These are phyloP conservation scores for Rhinolophus ferrumequinum DNA, from an alignment of 2,113 vertebrate species.

Conservation along the genomic window DNA sequence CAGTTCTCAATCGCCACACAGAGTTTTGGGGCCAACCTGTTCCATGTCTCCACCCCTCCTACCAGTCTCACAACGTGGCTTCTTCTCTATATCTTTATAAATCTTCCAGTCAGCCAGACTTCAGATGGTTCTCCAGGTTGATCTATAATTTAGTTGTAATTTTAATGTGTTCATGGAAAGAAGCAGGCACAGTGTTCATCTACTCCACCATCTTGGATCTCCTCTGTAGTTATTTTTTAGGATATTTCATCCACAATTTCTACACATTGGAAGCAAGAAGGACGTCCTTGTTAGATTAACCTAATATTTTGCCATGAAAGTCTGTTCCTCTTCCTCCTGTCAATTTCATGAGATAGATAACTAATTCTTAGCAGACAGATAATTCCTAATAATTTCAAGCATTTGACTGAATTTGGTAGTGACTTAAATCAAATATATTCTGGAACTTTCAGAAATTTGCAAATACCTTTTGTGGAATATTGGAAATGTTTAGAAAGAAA, in stretches of 20 bases:
- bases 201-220: too few relatives aligned
- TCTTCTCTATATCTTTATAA: too few relatives aligned
- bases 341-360: not conserved
- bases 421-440: not conserved
- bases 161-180: too few relatives aligned
- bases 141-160: too few relatives aligned
- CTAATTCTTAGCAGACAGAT: not conserved
- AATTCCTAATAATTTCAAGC: not conserved
- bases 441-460: constrained; percentile 16
- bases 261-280: not conserved
- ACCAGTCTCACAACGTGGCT: too few relatives aligned
- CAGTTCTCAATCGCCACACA: too few relatives aligned
- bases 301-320: not conserved
- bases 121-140: too few relatives aligned
- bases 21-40: too few relatives aligned
- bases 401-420: not conserved
- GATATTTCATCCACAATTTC: not conserved
- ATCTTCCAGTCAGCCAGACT: too few relatives aligned
- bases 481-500: not conserved
- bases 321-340: not conserved
- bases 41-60: too few relatives aligned
- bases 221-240: not conserved
- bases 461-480: not conserved
- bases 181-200: too few relatives aligned
- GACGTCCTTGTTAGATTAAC: not conserved